Conservation (phyloP, 2,113 vertebrate genomes). For the Thalassarche chlororhynchos region DNA sequence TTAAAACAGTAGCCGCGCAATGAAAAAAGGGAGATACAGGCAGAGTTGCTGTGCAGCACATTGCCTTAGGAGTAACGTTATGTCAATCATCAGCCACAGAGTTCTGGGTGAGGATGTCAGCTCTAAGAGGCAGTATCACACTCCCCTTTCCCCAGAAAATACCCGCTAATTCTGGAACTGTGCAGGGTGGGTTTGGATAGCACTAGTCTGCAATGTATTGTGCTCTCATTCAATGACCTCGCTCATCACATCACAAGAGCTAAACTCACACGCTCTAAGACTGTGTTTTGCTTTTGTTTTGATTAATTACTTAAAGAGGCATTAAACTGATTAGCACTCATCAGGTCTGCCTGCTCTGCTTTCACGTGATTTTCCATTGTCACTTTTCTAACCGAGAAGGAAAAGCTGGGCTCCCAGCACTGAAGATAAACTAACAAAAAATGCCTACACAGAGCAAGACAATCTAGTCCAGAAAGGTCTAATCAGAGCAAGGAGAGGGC, state of each 20-base stretch:
- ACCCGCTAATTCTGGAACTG: neutral
- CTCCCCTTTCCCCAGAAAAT: neutral
- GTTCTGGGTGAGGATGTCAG: neutral
- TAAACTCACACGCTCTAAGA: neutral
- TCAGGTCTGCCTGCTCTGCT: neutral
- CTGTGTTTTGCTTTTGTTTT: constrained; percentile 2
- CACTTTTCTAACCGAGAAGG: neutral
- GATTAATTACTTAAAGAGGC: neutral
- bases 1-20: neutral
- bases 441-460: neutral
- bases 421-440: neutral
- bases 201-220: neutral
- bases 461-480: neutral
- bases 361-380: neutral
- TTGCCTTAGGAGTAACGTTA: neutral
- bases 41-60: neutral
- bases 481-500: neutral
- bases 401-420: neutral
- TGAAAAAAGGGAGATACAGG: neutral
- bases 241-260: neutral
- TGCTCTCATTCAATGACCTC: neutral
- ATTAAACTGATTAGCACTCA: neutral
- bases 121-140: neutral
- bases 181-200: neutral
- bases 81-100: neutral